Evolutionary conservation across 92 coral and sea anemone species (phyloP), one percentile per base, ranked within the genome.

Genomic region (Palythoa grandis): DNA sequence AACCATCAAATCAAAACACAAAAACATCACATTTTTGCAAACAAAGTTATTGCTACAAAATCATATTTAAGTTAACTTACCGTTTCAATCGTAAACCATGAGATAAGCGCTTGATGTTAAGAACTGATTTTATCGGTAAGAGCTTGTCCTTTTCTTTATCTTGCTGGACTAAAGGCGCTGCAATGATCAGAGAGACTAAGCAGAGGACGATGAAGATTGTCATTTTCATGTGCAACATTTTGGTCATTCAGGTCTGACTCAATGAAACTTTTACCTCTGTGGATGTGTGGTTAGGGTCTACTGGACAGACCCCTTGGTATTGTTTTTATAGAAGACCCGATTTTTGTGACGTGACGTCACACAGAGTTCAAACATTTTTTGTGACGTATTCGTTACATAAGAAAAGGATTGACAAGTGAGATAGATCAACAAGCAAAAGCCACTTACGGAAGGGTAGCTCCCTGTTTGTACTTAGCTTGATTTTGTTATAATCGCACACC

Each of bases 141-240:
- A 11, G 14, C 8, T 19, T 72, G 52, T 19, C 52, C 2, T 4
- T 52, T 72, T 72, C 53, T 17, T 40, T 11, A 2, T 72, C 13
- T 72, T 72, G 54, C 52, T 43, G 77, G 22, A 72, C 52, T 19
- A 72, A 72, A 39, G 77, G 77, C 8, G 77, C 77, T 12, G 53
- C 56, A 19, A 43, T 37, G 3, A 72, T 52, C 57, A 72, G 54
- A 72, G 77, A 72, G 29, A 72, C 39, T 72, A 72, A 72, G 39
- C 77, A 72, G 22, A 72, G 4, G 7, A 40, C 15, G 24, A 72
- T 11, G 24, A 72, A 43, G 56, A 72, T 16, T 47, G 15, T 72
- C 29, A 72, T 40, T 17, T 72, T 40, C 77, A 39, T 16, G 11
- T 72, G 54, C 23, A 19, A 15, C 77, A 72, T 47, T n/a, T 43